phyloP scores from a whole-genome alignment of 2,797 vertebrate species.

The Fistularia commersonii region DNA sequence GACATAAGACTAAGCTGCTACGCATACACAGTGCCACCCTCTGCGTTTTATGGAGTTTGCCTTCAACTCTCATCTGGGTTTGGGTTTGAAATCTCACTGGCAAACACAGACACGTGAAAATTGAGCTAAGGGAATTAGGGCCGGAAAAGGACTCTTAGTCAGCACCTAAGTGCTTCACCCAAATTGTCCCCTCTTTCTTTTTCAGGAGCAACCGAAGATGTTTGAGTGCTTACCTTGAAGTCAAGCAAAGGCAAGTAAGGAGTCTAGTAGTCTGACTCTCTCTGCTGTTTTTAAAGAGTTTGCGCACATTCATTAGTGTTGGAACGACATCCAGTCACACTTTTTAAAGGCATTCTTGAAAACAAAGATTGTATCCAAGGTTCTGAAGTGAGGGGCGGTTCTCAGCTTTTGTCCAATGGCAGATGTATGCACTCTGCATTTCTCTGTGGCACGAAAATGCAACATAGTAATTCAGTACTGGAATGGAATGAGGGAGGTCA shows the following conservation, averaged over 20 bases:
- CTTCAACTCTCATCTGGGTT: slow-evolving; percentile 21
- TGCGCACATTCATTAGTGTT: too few species aligned
- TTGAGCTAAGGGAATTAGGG: slow-evolving; percentile 18
- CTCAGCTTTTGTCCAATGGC: slow-evolving; percentile 25
- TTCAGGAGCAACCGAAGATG: not conserved
- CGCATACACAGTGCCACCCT: slow-evolving; percentile 34
- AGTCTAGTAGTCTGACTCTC: not conserved
- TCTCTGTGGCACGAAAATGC: slow-evolving; percentile 35
- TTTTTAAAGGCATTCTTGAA: not conserved
- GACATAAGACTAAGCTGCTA: slow-evolving; percentile 32
- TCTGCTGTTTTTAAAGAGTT: too few species aligned
- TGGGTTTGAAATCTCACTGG: slow-evolving; percentile 22
- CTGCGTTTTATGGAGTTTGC: slow-evolving; percentile 46
- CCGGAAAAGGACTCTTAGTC: slow-evolving; percentile 45
- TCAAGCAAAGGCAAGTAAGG: slow-evolving; percentile 4
- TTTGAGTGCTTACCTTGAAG: not conserved
- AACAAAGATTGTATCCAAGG: slow-evolving; percentile 1
- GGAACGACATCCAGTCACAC: too few species aligned
- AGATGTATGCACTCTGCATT: slow-evolving; percentile 21
- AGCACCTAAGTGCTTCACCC: slow-evolving; percentile 36
- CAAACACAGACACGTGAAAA: slow-evolving; percentile 20
- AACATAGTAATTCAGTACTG: slow-evolving; percentile 59
- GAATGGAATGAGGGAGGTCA: slow-evolving; percentile 69
- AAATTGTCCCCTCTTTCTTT: slow-evolving; percentile 11
- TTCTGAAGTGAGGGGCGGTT: slow-evolving; percentile 11